phyloP scores from a whole-genome alignment of 2,797 vertebrate genomes.

The Spinus olivaceus region DNA sequence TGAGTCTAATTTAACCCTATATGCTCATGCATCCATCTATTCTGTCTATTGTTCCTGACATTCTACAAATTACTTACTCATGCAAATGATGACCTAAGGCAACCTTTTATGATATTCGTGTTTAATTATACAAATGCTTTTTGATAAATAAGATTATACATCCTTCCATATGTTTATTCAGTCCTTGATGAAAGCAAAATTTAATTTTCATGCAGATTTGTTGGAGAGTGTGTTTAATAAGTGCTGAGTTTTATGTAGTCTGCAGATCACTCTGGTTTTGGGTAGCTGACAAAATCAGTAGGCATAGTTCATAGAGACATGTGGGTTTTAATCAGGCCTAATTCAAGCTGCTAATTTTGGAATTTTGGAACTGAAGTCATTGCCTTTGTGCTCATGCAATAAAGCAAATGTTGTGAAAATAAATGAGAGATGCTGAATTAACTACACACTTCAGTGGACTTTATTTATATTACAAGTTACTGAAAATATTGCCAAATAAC shows the following conservation, averaged over 20 bases:
- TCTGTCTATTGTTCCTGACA: slow-evolving; percentile 92
- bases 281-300: slow-evolving; percentile 63
- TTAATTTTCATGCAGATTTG: slow-evolving; percentile 98
- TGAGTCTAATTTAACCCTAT: slow-evolving; percentile 99
- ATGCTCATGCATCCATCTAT: slow-evolving; percentile 89
- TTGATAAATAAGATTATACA: slow-evolving; percentile 97
- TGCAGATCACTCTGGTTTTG: slow-evolving; percentile 68
- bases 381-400: background rate
- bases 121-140: slow-evolving; percentile 98
- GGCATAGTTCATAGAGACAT: background rate
- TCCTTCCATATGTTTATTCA: slow-evolving; percentile 86
- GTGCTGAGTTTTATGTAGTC: slow-evolving; percentile 84
- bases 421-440: background rate
- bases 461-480: background rate
- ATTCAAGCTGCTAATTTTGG: slow-evolving; percentile 21
- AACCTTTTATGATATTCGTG: slow-evolving; percentile 93
- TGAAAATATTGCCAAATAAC: background rate
- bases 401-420: slow-evolving; percentile 17
- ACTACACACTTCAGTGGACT: background rate
- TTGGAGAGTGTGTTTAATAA: slow-evolving; percentile 80
- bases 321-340: slow-evolving; percentile 28
- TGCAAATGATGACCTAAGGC: slow-evolving; percentile 92
- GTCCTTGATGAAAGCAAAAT: slow-evolving; percentile 97
- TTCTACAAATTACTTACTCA: slow-evolving; percentile 98
- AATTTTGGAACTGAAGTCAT: background rate